phyloP scores from a whole-genome alignment of 2,113 vertebrate species.

The Empidonax traillii region DNA sequence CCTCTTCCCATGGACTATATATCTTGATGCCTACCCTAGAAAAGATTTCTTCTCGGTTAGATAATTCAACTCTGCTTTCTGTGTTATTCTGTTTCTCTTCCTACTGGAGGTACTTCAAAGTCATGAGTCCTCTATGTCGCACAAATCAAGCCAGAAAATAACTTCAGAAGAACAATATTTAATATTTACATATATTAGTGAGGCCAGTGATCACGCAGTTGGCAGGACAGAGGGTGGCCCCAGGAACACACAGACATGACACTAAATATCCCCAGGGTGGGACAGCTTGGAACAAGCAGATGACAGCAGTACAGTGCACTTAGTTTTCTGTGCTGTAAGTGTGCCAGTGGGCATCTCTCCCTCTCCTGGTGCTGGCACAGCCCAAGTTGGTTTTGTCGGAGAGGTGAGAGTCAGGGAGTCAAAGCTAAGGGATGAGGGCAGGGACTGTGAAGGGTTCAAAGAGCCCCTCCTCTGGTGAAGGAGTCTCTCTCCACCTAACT shows the following conservation, averaged over 20 bases:
- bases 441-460: rapidly evolving
- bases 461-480: background rate
- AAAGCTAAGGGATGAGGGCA: background rate
- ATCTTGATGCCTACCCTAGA: background rate
- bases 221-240: background rate
- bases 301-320: background rate
- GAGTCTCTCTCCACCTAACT: background rate
- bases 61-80: background rate
- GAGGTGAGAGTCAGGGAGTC: background rate
- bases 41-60: background rate
- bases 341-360: background rate
- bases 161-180: slow-evolving; percentile 31
- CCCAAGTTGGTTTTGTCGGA: background rate
- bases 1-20: rapidly evolving
- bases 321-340: background rate
- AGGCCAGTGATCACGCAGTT: background rate
- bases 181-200: slow-evolving; percentile 5
- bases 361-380: background rate
- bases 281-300: background rate
- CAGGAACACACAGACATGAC: background rate
- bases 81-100: background rate
- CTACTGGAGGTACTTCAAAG: background rate
- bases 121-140: background rate
- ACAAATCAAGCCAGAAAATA: background rate
- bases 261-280: background rate